Evolutionary conservation across 1,140 invertebrate genomes (phyloP).

Genomic region (Drosophila parvula): DNA sequence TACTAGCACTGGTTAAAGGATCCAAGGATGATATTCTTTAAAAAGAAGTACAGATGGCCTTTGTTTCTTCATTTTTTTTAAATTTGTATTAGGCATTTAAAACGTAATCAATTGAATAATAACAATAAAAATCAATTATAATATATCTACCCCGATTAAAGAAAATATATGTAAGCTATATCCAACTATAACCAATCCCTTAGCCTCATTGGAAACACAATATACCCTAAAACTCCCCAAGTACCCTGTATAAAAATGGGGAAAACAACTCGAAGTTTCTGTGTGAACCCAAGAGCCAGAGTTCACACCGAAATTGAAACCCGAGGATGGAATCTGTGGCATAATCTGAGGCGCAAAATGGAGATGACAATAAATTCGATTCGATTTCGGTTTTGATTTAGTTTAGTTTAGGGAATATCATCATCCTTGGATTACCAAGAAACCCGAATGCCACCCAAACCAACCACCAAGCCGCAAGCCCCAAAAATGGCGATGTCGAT

Average conservation of each 20-base stretch:
- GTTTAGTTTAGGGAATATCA: conserved; percentile 79
- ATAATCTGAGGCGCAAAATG: conserved; percentile 81
- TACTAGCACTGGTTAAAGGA: neutral
- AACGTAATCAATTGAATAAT: neutral
- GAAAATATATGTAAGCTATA: too few species aligned
- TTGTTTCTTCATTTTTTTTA: too few species aligned
- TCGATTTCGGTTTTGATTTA: conserved; percentile 81
- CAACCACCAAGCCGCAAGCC: conserved; percentile 18
- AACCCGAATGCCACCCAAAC: conserved; percentile 28
- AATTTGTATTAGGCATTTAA: neutral
- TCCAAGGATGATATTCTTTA: neutral
- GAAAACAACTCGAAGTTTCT: conserved; percentile 34
- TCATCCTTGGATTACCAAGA: conserved; percentile 74
- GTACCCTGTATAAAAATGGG: conserved; percentile 20
- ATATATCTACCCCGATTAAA: neutral
- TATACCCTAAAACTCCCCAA: neutral
- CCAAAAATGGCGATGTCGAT: conserved; percentile 19
- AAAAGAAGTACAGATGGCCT: neutral
- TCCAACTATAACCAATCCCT: neutral
- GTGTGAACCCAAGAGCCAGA: conserved; percentile 63
- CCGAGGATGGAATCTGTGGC: conserved; percentile 64
- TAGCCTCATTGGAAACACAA: neutral
- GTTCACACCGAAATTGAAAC: conserved; percentile 82
- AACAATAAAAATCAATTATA: neutral
- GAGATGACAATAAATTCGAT: conserved; percentile 82